A percentile compares a stretch with the other conserved stretches of the same genome.
Evolutionary conservation across 1,140 invertebrate genomes (phyloP).

Genomic region (Pseudomyrmex cubaensis): DNA sequence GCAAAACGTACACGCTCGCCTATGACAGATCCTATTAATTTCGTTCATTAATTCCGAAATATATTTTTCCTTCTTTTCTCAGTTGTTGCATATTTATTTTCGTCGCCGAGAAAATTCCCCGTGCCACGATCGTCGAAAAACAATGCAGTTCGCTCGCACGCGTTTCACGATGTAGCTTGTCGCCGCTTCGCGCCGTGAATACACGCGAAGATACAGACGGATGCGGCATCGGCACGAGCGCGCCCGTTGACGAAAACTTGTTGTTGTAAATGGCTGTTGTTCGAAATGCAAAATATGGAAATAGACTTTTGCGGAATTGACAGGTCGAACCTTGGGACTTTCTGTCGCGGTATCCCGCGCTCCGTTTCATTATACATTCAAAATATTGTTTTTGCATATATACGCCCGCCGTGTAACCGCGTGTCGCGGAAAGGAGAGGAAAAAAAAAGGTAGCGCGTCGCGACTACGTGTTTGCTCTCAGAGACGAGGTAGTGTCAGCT

Average conservation of each 20-base stretch:
- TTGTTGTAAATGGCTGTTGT: slow-evolving; percentile 58
- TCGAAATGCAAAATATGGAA: slow-evolving; percentile 51
- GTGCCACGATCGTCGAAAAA: slow-evolving; percentile 51
- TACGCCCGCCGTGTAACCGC: slow-evolving; percentile 61
- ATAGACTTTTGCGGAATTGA: slow-evolving; percentile 26
- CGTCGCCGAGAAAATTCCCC: slow-evolving; percentile 49
- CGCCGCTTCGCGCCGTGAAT: not conserved
- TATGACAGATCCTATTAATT: slow-evolving; percentile 61
- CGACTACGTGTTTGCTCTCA: slow-evolving; percentile 66
- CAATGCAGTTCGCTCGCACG: slow-evolving; percentile 20
- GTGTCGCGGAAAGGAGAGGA: not conserved
- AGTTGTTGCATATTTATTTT: slow-evolving; percentile 54
- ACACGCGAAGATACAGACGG: not conserved
- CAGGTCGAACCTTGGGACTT: slow-evolving; percentile 49
- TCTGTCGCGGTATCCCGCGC: slow-evolving; percentile 46
- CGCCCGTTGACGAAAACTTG: slow-evolving; percentile 34
- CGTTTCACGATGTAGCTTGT: not conserved
- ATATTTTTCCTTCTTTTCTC: slow-evolving; percentile 56
- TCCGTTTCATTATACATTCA: slow-evolving; percentile 78
- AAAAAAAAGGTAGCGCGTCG: slow-evolving; percentile 19
- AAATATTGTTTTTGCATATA: slow-evolving; percentile 78
- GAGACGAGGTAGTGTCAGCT: slow-evolving; percentile 70
- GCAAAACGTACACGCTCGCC: slow-evolving; percentile 24
- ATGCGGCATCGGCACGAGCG: not conserved
- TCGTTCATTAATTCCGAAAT: slow-evolving; percentile 70